Evolutionary conservation across 1,140 invertebrate genomes (phyloP).

Genomic region (Drosophila kohkoa): DNA sequence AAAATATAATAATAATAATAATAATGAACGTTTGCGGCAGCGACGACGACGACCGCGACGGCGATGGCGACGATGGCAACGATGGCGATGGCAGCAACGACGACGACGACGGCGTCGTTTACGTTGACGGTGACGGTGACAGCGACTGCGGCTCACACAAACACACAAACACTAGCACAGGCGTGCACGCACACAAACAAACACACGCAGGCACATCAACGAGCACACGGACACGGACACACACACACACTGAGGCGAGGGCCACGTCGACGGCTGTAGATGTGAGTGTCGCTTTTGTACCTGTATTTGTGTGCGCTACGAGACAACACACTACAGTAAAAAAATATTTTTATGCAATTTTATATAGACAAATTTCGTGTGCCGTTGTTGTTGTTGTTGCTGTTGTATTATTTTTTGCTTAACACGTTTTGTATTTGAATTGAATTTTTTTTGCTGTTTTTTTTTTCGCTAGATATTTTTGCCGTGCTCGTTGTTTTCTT

Average conservation of each 20-base stretch:
- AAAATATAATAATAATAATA: constrained; percentile 69
- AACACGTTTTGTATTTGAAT: constrained; percentile 82
- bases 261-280: constrained; percentile 65
- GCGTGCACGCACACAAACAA: neutral
- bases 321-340: constrained; percentile 60
- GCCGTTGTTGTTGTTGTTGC: constrained; percentile 49
- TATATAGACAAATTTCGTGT: constrained; percentile 70
- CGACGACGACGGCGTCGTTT: constrained; percentile 25
- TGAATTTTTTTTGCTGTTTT: constrained; percentile 46
- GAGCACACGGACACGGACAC: constrained; percentile 38
- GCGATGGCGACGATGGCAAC: constrained; percentile 4
- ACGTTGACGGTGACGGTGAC: constrained; percentile 49
- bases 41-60: constrained; percentile 13
- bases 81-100: neutral
- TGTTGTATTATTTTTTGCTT: constrained; percentile 61
- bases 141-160: constrained; percentile 49
- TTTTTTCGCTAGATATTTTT: constrained; percentile 57
- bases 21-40: constrained; percentile 53
- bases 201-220: constrained; percentile 20
- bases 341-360: constrained; percentile 83
- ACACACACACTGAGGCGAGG: constrained; percentile 43
- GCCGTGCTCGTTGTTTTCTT: constrained; percentile 45
- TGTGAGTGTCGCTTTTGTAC: constrained; percentile 45
- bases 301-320: constrained; percentile 57
- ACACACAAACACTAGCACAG: constrained; percentile 26